These are phyloP conservation scores for Nesidiocoris tenuis DNA, from an alignment of 2,888 invertebrate genomes.

Conservation along the genomic window DNA sequence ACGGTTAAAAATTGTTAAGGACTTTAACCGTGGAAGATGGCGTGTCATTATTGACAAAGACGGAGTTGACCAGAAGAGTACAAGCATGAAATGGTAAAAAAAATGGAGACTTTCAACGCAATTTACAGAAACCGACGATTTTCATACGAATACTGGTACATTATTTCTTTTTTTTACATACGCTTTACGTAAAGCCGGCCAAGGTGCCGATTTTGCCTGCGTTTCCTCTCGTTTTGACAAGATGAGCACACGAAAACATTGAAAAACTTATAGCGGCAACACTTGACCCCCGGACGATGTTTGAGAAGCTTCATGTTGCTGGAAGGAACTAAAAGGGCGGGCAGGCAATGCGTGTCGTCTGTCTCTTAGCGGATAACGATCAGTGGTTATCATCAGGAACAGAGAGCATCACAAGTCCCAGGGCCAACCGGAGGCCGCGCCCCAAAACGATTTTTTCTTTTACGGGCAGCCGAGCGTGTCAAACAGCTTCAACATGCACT, in stretches of 20 bases:
- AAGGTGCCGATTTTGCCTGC: background rate
- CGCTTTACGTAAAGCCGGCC: background rate
- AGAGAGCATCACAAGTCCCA: too few relatives aligned
- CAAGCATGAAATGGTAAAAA: too few relatives aligned
- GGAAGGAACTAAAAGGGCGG: conserved; percentile 2
- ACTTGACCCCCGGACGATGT: conserved; percentile 31
- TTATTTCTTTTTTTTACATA: background rate
- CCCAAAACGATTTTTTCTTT: conserved; percentile 34
- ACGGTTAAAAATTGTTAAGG: too few relatives aligned
- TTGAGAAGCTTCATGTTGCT: conserved; percentile 30
- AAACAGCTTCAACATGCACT: conserved; percentile 4
- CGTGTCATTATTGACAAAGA: too few relatives aligned
- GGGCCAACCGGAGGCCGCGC: conserved; percentile 9
- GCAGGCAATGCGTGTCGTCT: conserved; percentile 10
- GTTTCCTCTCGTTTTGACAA: conserved; percentile 2
- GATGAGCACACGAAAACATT: conserved; percentile 10
- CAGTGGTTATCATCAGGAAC: too few relatives aligned
- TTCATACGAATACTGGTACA: too few relatives aligned
- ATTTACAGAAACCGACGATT: too few relatives aligned
- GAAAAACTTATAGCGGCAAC: conserved; percentile 16
- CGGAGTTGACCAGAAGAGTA: too few relatives aligned
- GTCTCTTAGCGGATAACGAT: too few relatives aligned
- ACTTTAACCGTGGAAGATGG: too few relatives aligned
- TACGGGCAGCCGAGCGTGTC: conserved; percentile 26
- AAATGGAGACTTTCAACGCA: too few relatives aligned